Percentiles rank a stretch among this genome's conserved stretches.
Conservation (phyloP, 2,797 vertebrate genomes). For the Stomatorhinus walkeri region DNA sequence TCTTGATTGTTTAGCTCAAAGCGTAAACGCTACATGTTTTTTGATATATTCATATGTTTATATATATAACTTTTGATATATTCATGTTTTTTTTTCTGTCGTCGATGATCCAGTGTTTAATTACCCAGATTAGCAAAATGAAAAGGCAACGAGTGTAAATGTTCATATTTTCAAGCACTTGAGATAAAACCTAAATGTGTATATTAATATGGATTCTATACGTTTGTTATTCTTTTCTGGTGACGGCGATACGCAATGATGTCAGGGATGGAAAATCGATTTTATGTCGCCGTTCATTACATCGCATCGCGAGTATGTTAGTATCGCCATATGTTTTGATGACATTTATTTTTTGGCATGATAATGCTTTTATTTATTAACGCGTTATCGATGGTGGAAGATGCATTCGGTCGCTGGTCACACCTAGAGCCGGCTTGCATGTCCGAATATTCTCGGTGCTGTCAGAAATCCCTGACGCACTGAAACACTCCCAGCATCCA, state of each 20-base stretch:
- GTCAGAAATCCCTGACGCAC: not conserved
- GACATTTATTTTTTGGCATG: not conserved
- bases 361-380: not conserved
- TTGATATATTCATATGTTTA: not conserved
- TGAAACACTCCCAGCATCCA: not conserved
- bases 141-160: not conserved
- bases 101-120: not conserved
- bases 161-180: not conserved
- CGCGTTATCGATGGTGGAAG: not conserved
- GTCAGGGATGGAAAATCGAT: not conserved
- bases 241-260: not conserved
- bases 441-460: not conserved
- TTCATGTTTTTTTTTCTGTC: not conserved
- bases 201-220: not conserved
- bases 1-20: not conserved
- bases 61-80: not conserved
- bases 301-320: not conserved
- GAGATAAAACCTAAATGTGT: not conserved
- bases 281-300: not conserved
- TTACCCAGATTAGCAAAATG: not conserved
- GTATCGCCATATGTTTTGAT: not conserved
- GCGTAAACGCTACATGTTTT: not conserved
- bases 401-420: not conserved
- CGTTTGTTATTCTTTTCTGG: not conserved
- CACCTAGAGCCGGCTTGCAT: not conserved